phyloP scores from a whole-genome alignment of 2,888 invertebrate species.

The Clostera curtula region DNA sequence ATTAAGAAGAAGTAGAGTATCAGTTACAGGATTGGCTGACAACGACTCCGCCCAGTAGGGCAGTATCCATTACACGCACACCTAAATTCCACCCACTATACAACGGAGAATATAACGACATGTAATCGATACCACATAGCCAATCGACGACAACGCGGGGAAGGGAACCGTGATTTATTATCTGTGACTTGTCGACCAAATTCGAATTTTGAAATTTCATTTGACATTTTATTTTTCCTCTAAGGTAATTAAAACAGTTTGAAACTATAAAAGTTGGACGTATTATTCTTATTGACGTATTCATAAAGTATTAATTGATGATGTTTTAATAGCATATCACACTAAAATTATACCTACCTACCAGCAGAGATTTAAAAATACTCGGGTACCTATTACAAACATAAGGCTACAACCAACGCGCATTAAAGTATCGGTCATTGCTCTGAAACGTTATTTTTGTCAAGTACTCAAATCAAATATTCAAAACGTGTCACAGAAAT shows the following conservation, averaged over 20 bases:
- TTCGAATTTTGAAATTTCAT: conserved; percentile 7
- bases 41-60: conserved; percentile 63
- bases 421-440: too few relatives aligned
- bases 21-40: conserved; percentile 71
- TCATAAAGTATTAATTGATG: too few relatives aligned
- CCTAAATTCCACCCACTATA: conserved; percentile 58
- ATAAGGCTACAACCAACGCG: too few relatives aligned
- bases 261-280: too few relatives aligned
- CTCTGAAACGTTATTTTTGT: background rate
- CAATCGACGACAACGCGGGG: conserved; percentile 23
- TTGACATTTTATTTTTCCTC: conserved; percentile 9
- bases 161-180: conserved; percentile 18
- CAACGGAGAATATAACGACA: conserved; percentile 28
- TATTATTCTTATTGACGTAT: too few relatives aligned
- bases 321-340: too few relatives aligned
- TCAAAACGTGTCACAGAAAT: conserved; percentile 28
- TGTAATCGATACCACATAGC: conserved; percentile 41
- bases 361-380: too few relatives aligned
- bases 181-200: conserved; percentile 11
- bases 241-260: too few relatives aligned
- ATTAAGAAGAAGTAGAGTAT: conserved; percentile 63
- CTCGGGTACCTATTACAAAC: too few relatives aligned
- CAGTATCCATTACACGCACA: conserved; percentile 61
- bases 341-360: too few relatives aligned
- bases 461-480: conserved; percentile 45